phyloP scores from a whole-genome alignment of 2,113 vertebrate genomes.

The Chloebia gouldiae region DNA sequence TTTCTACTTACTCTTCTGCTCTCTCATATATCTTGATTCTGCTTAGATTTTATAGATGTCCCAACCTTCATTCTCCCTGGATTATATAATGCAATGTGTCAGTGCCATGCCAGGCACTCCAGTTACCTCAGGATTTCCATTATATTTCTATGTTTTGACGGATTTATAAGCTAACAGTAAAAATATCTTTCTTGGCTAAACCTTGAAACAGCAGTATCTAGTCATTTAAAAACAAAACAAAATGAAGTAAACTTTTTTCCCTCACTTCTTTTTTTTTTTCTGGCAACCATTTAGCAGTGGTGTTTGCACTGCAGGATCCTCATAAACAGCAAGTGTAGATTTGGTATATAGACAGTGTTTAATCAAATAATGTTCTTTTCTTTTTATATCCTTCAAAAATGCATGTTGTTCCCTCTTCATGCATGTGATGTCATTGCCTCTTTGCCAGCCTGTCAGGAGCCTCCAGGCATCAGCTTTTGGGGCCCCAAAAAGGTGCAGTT shows the following conservation, averaged over 20 bases:
- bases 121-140: constrained; percentile 60
- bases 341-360: not conserved
- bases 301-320: not conserved
- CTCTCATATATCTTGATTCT: not conserved
- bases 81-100: constrained; percentile 45
- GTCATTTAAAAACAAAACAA: constrained; percentile 48
- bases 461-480: not conserved
- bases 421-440: not conserved
- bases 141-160: constrained; percentile 39
- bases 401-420: not conserved
- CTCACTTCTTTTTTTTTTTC: not conserved
- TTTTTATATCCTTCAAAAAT: constrained; percentile 11
- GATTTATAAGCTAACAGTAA: constrained; percentile 50
- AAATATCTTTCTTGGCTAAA: constrained; percentile 45
- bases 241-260: not conserved
- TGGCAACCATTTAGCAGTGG: not conserved
- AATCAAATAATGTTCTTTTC: not conserved
- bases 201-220: constrained; percentile 26
- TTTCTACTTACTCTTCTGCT: constrained; percentile 26
- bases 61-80: constrained; percentile 11
- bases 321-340: not conserved
- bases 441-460: not conserved
- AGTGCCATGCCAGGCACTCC: constrained; percentile 10
- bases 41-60: constrained; percentile 44
- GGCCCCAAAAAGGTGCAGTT: not conserved